Evolutionary conservation across 2,888 invertebrate species (phyloP).

Genomic region (Hypomecis atomaria): DNA sequence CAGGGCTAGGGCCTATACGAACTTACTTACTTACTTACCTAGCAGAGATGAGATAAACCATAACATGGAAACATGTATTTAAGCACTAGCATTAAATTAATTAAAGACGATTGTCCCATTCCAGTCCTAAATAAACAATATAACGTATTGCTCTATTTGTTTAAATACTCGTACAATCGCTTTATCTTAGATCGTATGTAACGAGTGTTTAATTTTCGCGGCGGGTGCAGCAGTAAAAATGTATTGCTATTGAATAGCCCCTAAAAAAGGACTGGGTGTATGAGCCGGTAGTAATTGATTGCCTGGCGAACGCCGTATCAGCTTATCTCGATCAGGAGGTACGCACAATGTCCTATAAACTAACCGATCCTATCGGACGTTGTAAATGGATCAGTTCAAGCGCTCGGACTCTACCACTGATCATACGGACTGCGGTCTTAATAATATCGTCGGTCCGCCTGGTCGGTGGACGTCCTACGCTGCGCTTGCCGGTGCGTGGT

Average conservation of each 20-base stretch:
- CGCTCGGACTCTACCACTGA: slow-evolving; percentile 27
- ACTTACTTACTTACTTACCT: no score
- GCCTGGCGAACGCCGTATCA: slow-evolving; percentile 70
- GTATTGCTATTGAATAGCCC: slow-evolving; percentile 62
- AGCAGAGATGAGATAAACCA: slow-evolving; percentile 23
- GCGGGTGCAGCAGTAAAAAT: slow-evolving; percentile 70
- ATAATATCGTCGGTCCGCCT: no score
- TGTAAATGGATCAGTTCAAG: slow-evolving; percentile 78
- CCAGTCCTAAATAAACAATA: slow-evolving; percentile 59
- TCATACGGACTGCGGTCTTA: no score
- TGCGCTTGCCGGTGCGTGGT: no score
- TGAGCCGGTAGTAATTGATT: slow-evolving; percentile 74
- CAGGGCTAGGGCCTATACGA: no score
- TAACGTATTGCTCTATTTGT: slow-evolving; percentile 46
- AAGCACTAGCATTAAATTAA: slow-evolving; percentile 36
- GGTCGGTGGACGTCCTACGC: no score
- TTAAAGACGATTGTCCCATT: slow-evolving; percentile 41
- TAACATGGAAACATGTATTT: slow-evolving; percentile 23
- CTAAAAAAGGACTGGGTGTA: slow-evolving; percentile 45
- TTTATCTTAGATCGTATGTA: slow-evolving; percentile 66
- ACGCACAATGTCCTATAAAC: slow-evolving; percentile 82
- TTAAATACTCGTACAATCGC: slow-evolving; percentile 62
- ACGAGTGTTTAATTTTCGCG: slow-evolving; percentile 75
- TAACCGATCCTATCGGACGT: slow-evolving; percentile 74
- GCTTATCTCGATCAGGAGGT: slow-evolving; percentile 72